phyloP scores from a whole-genome alignment of 2,797 vertebrate species.

The Chrosomus eos region DNA sequence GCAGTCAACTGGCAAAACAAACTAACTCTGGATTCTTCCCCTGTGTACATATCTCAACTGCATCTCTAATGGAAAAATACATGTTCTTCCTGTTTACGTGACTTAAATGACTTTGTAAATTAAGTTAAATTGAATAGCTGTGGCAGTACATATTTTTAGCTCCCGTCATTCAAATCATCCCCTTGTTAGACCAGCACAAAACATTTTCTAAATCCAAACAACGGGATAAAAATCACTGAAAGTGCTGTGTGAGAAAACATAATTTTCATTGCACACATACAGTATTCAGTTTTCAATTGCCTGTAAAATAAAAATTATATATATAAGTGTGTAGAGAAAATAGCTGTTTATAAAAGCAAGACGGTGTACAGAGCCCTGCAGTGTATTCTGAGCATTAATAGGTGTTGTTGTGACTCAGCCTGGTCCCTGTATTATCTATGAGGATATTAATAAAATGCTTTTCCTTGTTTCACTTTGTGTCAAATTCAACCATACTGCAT shows the following conservation, averaged over 20 bases:
- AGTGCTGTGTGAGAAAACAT: not conserved
- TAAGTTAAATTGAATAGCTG: not conserved
- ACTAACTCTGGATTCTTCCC: not conserved
- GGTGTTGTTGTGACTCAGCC: not conserved
- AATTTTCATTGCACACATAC: not conserved
- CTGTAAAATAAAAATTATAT: not conserved
- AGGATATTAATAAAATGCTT: not conserved
- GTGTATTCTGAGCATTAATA: not conserved
- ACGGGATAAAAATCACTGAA: not conserved
- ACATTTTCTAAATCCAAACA: not conserved
- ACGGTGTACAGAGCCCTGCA: not conserved
- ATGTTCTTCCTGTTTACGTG: slow-evolving; percentile 21
- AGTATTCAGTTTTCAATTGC: not conserved
- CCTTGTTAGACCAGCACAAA: not conserved
- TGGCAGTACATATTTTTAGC: slow-evolving; percentile 5
- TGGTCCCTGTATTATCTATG: not conserved
- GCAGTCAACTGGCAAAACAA: slow-evolving; percentile 34
- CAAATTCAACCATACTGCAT: slow-evolving; percentile 2
- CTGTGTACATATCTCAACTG: not conserved
- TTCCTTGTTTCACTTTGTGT: not conserved
- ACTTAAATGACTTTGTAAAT: slow-evolving; percentile 4
- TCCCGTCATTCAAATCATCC: not conserved
- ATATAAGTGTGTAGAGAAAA: not conserved
- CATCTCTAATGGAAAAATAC: slow-evolving; percentile 1
- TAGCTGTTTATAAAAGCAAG: not conserved